Conservation (phyloP, 2,113 vertebrate species). For the Phrynosoma blainvillii region DNA sequence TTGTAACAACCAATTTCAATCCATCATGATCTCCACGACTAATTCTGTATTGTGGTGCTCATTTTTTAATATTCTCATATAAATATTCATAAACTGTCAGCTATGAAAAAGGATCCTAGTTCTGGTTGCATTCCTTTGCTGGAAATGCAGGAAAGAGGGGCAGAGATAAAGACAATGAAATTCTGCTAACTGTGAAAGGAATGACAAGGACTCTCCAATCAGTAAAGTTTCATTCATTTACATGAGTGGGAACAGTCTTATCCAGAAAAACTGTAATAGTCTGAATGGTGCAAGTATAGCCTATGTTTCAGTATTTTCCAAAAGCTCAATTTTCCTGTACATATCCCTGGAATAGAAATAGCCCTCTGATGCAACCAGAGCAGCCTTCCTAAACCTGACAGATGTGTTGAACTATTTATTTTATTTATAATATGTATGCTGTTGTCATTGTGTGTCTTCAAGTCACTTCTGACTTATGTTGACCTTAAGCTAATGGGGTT, state of each 20-base stretch:
- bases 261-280: background rate
- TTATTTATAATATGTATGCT: too few species aligned
- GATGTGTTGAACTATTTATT: background rate
- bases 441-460: too few species aligned
- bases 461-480: too few species aligned
- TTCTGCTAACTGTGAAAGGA: fast-evolving
- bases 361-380: background rate
- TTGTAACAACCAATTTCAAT: background rate
- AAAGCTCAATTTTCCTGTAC: background rate
- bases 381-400: background rate
- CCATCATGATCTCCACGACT: conserved; percentile 24
- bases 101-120: conserved; percentile 53
- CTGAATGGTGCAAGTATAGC: background rate
- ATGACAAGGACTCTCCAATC: background rate
- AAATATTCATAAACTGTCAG: conserved; percentile 68
- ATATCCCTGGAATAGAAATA: background rate
- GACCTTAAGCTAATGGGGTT: too few species aligned
- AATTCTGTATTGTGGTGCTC: conserved; percentile 58
- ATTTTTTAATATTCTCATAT: conserved; percentile 61
- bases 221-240: background rate
- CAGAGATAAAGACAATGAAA: background rate
- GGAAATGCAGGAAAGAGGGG: conserved; percentile 14
- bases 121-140: background rate
- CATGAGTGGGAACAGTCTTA: fast-evolving
- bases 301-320: background rate